Evolutionary conservation across 2,113 vertebrate genomes (phyloP), one percentile per base, ranked within the genome.

Genomic region (Gila orcuttii): DNA sequence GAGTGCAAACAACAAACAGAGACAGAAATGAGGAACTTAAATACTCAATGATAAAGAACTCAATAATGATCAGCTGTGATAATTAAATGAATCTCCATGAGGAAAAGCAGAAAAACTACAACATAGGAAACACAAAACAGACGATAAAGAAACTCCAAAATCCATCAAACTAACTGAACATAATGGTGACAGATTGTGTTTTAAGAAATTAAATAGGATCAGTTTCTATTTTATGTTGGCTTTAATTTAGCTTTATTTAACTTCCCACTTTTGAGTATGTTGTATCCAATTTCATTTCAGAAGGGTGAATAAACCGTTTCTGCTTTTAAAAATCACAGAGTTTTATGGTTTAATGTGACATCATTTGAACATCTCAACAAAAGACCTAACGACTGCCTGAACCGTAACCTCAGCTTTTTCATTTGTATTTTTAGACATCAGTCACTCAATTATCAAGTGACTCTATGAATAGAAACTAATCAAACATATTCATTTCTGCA

Each of bases 401-500:
- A 73, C 45, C 9, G 39, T 5, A n/a, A 57, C 47, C 15, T 71
- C 33, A 25, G 13, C 25, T 25, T 71, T 50, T 42, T 57, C n/a
- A 73, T 42, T 59, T 39, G 13, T 73, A 59, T 71, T 57, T 83
- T 83, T 83, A 83, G 81, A 82, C 47, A 81, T 81, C 60, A 28
- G 79, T 66, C 59, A 81, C 62, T 25, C 50, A 55, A 55, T 36
- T 59, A 31, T 55, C 66, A 82, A 36, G 23, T 52, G 62, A 39
- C 47, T 23, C 80, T 57, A 83, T 73, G 47, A 83, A 57, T 73
- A 83, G 81, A 83, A 55, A 82, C 64, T 33, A 81, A 52, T 66
- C 39, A 66, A 31, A 77, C 45, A 25, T 28, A 9, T 0, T 82
- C 19, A 36, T 57, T 71, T 69, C 47, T 4, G 39, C 15, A 69